Evolutionary conservation across 2,888 invertebrate species (phyloP).

Genomic region (Bembecia ichneumoniformis): DNA sequence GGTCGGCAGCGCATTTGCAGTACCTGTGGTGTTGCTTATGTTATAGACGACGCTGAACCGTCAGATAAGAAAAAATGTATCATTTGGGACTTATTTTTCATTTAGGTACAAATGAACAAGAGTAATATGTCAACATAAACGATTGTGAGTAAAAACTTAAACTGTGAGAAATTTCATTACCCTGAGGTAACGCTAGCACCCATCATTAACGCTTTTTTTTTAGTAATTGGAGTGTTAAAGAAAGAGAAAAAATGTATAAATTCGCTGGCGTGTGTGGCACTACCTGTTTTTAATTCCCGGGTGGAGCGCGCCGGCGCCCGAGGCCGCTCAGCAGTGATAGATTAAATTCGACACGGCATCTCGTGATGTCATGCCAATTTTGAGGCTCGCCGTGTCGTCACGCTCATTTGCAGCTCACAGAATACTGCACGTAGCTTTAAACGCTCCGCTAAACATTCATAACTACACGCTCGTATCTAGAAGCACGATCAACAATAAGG

Average conservation of each 20-base stretch:
- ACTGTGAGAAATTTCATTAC: background rate
- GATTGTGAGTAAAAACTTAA: no score
- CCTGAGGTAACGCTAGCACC: conserved; percentile 28
- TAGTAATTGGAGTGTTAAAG: conserved; percentile 28
- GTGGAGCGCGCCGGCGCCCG: conserved; percentile 48
- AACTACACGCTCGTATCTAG: background rate
- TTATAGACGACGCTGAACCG: no score
- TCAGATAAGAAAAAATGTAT: no score
- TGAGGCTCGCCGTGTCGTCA: conserved; percentile 48
- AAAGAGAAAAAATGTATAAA: conserved; percentile 25
- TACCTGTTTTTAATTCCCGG: conserved; percentile 50
- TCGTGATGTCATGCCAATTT: conserved; percentile 70
- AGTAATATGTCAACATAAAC: no score
- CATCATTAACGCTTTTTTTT: conserved; percentile 31
- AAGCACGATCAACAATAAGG: background rate
- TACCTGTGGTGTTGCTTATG: no score
- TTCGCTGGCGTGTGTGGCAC: conserved; percentile 49
- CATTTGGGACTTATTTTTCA: no score
- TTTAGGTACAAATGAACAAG: no score
- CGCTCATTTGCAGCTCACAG: conserved; percentile 43
- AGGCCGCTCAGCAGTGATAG: conserved; percentile 52
- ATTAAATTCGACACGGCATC: conserved; percentile 70
- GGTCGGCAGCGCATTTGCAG: no score
- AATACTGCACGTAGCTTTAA: background rate
- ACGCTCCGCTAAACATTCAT: background rate